Conservation (phyloP, 2,113 vertebrate species). For the Lasiurus borealis region DNA sequence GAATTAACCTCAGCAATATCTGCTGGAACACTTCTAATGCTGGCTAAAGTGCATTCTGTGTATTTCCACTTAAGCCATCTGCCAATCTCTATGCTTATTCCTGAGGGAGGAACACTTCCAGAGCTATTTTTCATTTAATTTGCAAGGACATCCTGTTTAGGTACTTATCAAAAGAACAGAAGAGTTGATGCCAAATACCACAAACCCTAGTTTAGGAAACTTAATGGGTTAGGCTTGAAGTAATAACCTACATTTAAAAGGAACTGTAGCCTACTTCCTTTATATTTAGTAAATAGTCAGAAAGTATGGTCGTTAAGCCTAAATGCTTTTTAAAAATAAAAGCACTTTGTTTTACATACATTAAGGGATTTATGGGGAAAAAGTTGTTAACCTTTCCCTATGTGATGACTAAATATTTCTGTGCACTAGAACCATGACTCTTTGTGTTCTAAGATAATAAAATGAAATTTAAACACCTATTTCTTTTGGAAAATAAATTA, state of each 20-base stretch:
- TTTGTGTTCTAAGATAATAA: conserved; percentile 39
- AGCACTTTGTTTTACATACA: conserved; percentile 60
- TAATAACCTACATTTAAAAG: conserved; percentile 80
- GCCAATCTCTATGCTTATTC: conserved; percentile 89
- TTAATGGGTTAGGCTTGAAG: conserved; percentile 78
- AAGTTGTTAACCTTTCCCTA: conserved; percentile 20
- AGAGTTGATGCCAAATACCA: conserved; percentile 86
- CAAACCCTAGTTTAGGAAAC: conserved; percentile 82
- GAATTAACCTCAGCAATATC: conserved; percentile 82
- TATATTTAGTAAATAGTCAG: conserved; percentile 77
- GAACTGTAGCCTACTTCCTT: conserved; percentile 71
- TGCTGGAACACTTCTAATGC: conserved; percentile 84
- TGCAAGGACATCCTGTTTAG: conserved; percentile 91
- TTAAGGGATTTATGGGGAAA: conserved; percentile 64
- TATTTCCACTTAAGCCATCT: conserved; percentile 89
- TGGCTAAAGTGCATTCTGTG: conserved; percentile 87
- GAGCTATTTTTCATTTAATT: conserved; percentile 89
- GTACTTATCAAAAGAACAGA: conserved; percentile 89
- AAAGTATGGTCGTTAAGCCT: conserved; percentile 30
- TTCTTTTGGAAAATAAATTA: conserved; percentile 18
- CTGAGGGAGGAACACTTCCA: conserved; percentile 88
- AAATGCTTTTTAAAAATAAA: conserved; percentile 67
- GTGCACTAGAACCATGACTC: not conserved
- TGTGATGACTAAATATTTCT: conserved; percentile 56
- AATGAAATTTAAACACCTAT: not conserved